Percentiles rank a stretch among this genome's conserved stretches.
phyloP scores from a whole-genome alignment of 2,888 invertebrate species.

The Helicoverpa assulta region DNA sequence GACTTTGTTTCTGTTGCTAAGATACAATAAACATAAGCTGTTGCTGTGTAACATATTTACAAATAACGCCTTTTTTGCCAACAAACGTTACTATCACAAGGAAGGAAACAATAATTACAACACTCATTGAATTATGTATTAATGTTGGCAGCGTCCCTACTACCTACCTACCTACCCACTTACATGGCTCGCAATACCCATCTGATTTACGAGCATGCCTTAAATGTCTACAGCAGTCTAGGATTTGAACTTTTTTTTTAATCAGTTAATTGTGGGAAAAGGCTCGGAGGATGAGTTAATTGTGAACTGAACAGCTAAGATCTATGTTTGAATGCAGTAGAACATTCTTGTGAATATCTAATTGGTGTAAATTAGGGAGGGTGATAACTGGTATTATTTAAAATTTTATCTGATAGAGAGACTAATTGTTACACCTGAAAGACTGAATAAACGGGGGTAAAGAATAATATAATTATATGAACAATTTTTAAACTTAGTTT shows the following conservation, averaged over 20 bases:
- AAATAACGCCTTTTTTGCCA: too few relatives aligned
- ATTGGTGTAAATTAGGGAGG: too few relatives aligned
- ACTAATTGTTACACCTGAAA: neutral
- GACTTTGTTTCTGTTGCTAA: constrained; percentile 74
- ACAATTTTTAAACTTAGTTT: constrained; percentile 37
- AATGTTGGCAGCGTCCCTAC: too few relatives aligned
- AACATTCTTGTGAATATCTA: too few relatives aligned
- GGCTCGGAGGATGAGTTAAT: too few relatives aligned
- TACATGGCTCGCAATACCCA: neutral
- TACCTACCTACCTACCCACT: too few relatives aligned
- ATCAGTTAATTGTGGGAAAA: too few relatives aligned
- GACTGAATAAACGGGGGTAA: neutral
- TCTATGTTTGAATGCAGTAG: too few relatives aligned
- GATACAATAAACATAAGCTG: constrained; percentile 35
- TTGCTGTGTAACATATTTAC: constrained; percentile 34
- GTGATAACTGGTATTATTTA: too few relatives aligned
- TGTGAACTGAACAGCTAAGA: too few relatives aligned
- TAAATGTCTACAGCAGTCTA: constrained; percentile 1
- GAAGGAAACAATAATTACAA: neutral
- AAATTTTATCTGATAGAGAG: too few relatives aligned
- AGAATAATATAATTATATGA: constrained; percentile 1
- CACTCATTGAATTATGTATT: too few relatives aligned
- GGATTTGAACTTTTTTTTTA: neutral
- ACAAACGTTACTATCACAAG: neutral
- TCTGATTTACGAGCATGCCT: neutral